A percentile compares a stretch with the other conserved stretches of the same genome.
Evolutionary conservation across 2,113 vertebrate genomes (phyloP).

Genomic region (Taxidea taxus): DNA sequence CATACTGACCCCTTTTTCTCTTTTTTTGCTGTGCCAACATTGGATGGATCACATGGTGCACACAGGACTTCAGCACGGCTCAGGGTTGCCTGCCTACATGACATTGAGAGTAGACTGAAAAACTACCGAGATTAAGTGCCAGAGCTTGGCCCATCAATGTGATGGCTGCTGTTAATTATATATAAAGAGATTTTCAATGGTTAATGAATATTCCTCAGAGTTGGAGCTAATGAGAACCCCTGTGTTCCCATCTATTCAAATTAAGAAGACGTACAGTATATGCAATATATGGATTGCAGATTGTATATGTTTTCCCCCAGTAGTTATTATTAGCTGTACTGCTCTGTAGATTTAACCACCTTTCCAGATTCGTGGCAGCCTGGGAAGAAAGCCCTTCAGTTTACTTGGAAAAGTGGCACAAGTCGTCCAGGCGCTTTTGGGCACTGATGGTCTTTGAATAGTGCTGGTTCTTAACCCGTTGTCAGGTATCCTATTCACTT

Average conservation of each 20-base stretch:
- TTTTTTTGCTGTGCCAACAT: not conserved
- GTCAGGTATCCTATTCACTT: not conserved
- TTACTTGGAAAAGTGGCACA: not conserved
- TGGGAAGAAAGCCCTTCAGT: not conserved
- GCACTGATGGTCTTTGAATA: not conserved
- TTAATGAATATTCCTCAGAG: not conserved
- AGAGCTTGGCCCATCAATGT: not conserved
- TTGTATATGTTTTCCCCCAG: not conserved
- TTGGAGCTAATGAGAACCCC: not conserved
- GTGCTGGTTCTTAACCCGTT: not conserved
- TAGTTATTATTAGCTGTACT: not conserved
- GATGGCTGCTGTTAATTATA: not conserved
- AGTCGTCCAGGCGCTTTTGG: not conserved
- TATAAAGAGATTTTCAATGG: not conserved
- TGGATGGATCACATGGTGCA: not conserved
- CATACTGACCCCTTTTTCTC: not conserved
- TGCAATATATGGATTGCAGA: not conserved
- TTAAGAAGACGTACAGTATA: not conserved
- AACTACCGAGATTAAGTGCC: not conserved
- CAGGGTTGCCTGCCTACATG: not conserved
- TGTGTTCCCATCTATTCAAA: not conserved
- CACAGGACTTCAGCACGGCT: not conserved
- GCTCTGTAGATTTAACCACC: not conserved
- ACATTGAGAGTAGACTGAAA: not conserved
- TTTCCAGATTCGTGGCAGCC: not conserved